Percentiles rank a stretch among this genome's conserved stretches.
These are phyloP conservation scores for Halocynthia roretzi DNA, from an alignment of 23 tunicate genomes.

Conservation along the genomic window DNA sequence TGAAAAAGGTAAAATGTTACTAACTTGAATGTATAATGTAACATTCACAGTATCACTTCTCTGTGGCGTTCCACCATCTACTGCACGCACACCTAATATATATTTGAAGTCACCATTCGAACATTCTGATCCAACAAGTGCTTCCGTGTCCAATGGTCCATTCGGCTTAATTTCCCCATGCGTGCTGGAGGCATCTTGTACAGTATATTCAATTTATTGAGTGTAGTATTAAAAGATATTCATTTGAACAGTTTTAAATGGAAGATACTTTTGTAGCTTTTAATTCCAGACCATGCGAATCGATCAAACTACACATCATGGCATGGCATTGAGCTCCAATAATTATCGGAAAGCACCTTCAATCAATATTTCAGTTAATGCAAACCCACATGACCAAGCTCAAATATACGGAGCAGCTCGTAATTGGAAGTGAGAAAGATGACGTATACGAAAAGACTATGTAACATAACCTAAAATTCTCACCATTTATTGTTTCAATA, in stretches of 20 bases:
- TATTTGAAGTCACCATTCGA: constrained; percentile 22
- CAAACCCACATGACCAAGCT: not conserved
- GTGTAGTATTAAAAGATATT: not conserved
- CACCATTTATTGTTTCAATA: not conserved
- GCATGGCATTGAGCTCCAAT: too few species aligned
- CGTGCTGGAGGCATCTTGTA: not conserved
- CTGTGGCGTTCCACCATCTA: constrained; percentile 42
- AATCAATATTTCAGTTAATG: not conserved
- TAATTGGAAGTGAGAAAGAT: not conserved
- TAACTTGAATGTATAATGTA: constrained; percentile 35
- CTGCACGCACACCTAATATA: constrained; percentile 28
- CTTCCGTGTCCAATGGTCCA: constrained; percentile 45
- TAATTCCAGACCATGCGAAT: too few species aligned
- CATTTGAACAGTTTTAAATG: not conserved
- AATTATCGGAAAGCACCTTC: too few species aligned
- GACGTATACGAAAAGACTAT: not conserved
- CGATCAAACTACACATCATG: too few species aligned
- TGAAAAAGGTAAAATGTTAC: not conserved
- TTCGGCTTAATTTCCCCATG: constrained; percentile 8
- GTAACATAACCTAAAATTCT: not conserved
- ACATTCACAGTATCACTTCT: constrained; percentile 8
- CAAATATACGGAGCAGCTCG: not conserved
- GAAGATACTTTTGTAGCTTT: too few species aligned
- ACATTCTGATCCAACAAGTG: constrained; percentile 21
- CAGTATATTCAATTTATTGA: not conserved